These are phyloP conservation scores for Gryon sp. DNA, from an alignment of 1,140 invertebrate species.

Conservation along the genomic window DNA sequence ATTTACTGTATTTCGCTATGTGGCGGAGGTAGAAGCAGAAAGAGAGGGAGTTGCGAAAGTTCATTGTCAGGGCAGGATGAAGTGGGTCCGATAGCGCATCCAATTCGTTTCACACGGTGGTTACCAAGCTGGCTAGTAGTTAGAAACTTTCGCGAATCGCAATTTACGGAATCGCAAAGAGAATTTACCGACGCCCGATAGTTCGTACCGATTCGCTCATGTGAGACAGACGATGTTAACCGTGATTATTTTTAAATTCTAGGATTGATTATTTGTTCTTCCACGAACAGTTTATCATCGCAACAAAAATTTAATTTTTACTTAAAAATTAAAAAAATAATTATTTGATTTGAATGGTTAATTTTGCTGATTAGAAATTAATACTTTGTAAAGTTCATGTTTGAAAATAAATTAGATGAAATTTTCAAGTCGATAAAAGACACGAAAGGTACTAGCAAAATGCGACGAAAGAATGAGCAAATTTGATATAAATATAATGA, in stretches of 20 bases:
- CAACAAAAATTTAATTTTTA: too few species aligned
- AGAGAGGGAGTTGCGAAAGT: conserved; percentile 35
- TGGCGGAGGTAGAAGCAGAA: conserved; percentile 11
- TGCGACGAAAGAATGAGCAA: neutral
- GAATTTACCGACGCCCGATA: conserved; percentile 45
- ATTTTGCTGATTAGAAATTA: too few species aligned
- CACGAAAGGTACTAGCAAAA: neutral
- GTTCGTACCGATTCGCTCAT: conserved; percentile 34
- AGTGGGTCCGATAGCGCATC: conserved; percentile 53
- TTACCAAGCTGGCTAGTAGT: conserved; percentile 50
- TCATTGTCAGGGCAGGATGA: conserved; percentile 34
- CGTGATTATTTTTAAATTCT: conserved; percentile 20
- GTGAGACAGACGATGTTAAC: conserved; percentile 18
- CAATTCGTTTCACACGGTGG: conserved; percentile 60
- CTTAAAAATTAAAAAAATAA: too few species aligned
- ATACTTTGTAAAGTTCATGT: too few species aligned
- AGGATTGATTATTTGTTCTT: too few species aligned
- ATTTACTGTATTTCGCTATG: conserved; percentile 47
- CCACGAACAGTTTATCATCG: too few species aligned
- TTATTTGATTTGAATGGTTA: too few species aligned
- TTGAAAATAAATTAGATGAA: too few species aligned
- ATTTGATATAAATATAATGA: conserved; percentile 20
- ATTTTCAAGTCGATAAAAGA: too few species aligned
- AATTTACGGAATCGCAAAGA: conserved; percentile 59
- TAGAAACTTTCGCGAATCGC: conserved; percentile 62